Evolutionary conservation across 2,888 invertebrate genomes (phyloP), one percentile per base, ranked within the genome.

Genomic region (Aradus depressus): DNA sequence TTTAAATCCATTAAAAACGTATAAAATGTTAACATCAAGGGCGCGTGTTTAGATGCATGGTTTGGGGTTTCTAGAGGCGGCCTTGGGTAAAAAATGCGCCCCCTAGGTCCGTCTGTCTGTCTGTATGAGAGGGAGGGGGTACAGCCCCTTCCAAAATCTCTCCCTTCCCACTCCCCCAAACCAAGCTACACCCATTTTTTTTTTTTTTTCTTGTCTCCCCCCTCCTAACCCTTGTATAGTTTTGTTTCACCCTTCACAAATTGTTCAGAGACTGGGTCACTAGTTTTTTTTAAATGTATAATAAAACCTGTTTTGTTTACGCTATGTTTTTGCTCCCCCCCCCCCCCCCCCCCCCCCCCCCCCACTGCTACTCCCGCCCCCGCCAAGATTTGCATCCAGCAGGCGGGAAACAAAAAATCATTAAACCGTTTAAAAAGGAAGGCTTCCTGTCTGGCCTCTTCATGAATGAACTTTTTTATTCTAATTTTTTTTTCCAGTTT

Each of bases 71-170:
- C n/a, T n/a, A n/a, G n/a, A 6, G 18, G 6, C 25, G 16, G 45
- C 21, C 14, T 10, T 3, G 16, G 21, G 42, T 53, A 51, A 51
- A 52, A 56, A 53, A 48, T 45, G 53, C 50, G 50, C 47, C 35
- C 19, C 42, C 42, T 26, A 10, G 14, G n/a, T 21, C 39, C 35
- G 5, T 22, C 39, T 32, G 19, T 35, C 34, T 16, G 44, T 37
- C 38, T 44, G 37, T 37, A 23, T n/a, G n/a, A n/a, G n/a, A 38
- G 38, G 21, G 21, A 22, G 8, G n/a, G 45, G 26, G 23, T 21
- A 34, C 41, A 43, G 41, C 34, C 38, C 22, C 37, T 44, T 32
- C 51, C 43, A 44, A 50, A 50, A 50, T 38, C 50, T 8, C 4
- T 8, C 16, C n/a, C 35, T 22, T 19, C 45, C 5, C 14, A 22